Conservation (phyloP, 2,797 vertebrate genomes). For the Chelonia mydas region DNA sequence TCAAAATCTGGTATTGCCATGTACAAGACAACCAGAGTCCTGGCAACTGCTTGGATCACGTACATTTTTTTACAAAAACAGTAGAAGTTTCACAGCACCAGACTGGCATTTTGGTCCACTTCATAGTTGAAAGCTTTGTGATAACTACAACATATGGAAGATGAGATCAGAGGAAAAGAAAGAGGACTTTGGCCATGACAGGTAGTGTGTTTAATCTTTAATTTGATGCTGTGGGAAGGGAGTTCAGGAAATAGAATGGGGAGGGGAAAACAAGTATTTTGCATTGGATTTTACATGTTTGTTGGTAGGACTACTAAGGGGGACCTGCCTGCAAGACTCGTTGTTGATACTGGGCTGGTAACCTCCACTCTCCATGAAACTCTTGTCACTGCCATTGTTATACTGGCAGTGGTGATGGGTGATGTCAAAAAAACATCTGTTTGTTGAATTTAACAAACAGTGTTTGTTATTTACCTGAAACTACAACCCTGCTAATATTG, state of each 20-base stretch:
- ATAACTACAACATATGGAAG: not conserved
- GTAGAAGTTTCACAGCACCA: not conserved
- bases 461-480: not conserved
- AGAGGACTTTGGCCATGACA: constrained; percentile 14
- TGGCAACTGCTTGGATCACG: not conserved
- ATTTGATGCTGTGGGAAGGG: not conserved
- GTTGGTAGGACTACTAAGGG: not conserved
- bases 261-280: not conserved
- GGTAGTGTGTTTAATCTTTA: constrained; percentile 30
- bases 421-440: not conserved
- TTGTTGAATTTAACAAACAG: not conserved
- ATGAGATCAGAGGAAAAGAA: fast-evolving
- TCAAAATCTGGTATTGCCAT: no score
- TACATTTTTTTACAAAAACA: not conserved
- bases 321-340: not conserved
- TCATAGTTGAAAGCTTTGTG: constrained; percentile 11
- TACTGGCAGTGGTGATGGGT: not conserved
- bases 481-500: not conserved
- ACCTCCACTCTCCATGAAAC: not conserved
- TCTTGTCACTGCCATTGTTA: not conserved
- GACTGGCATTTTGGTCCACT: not conserved
- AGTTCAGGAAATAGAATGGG: not conserved
- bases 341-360: not conserved
- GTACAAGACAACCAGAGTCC: not conserved
- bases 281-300: not conserved